A percentile compares a stretch with the other conserved stretches of the same genome.
These are phyloP conservation scores for Rhabdomys pumilio DNA, from an alignment of 2,797 vertebrate genomes.

Conservation along the genomic window DNA sequence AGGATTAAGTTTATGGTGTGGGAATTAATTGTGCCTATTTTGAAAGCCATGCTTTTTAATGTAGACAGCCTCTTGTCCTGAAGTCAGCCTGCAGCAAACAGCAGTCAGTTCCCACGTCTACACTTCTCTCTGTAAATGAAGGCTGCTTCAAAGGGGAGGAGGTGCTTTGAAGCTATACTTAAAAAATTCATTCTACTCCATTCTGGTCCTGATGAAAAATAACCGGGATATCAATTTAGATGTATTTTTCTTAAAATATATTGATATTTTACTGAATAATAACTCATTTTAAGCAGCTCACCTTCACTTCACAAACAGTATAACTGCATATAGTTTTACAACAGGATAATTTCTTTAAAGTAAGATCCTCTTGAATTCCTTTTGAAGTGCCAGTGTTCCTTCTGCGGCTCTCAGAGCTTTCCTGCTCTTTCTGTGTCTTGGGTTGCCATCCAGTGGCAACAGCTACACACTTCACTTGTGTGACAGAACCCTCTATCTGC, in stretches of 20 bases:
- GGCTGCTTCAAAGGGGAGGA: slow-evolving; percentile 26
- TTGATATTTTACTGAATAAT: slow-evolving; percentile 25
- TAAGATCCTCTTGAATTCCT: neutral
- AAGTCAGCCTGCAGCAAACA: neutral
- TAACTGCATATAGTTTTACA: neutral
- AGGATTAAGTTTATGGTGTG: neutral
- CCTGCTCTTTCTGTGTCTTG: slow-evolving; percentile 78
- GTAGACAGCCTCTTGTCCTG: neutral
- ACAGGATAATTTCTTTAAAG: neutral
- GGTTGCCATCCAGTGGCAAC: slow-evolving; percentile 90
- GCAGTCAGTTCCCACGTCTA: neutral
- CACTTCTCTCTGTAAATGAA: neutral
- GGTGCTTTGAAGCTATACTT: slow-evolving; percentile 27
- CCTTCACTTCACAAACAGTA: neutral
- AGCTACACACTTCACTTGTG: slow-evolving; percentile 62
- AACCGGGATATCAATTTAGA: neutral
- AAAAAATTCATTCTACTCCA: neutral
- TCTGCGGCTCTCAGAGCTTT: neutral
- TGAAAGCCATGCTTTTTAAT: slow-evolving; percentile 31
- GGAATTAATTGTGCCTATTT: neutral
- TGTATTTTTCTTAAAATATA: neutral
- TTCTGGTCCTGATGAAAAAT: neutral
- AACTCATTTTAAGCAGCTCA: neutral
- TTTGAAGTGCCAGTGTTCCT: neutral
- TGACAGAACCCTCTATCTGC: neutral